Evolutionary conservation across 2,113 vertebrate species (phyloP).

Genomic region (Zosterops pallidus): DNA sequence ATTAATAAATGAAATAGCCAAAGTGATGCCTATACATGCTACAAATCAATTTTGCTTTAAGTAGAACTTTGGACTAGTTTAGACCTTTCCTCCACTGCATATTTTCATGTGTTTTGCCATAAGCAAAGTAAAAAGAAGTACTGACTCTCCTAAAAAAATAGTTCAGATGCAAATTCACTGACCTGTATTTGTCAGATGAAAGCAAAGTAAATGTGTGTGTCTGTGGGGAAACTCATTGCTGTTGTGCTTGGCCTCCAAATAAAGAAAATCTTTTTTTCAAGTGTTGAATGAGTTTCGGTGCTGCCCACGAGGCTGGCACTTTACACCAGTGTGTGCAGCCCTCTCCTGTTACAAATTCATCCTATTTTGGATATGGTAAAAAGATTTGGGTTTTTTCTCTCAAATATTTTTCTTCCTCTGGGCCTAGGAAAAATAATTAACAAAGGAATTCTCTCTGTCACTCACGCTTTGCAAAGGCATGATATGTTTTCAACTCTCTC

Average conservation of each 20-base stretch:
- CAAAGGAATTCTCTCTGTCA: neutral
- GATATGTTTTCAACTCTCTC: neutral
- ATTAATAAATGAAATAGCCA: neutral
- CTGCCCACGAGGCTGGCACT: neutral
- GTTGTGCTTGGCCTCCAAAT: constrained; percentile 45
- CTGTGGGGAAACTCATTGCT: neutral
- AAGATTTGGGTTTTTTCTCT: neutral
- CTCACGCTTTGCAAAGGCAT: neutral
- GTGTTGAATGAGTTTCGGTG: constrained; percentile 1
- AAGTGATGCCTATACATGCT: neutral
- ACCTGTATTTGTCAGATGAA: constrained; percentile 37
- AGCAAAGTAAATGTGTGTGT: neutral
- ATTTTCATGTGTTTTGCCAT: neutral
- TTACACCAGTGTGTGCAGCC: neutral
- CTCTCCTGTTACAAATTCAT: constrained; percentile 22
- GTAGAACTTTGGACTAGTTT: neutral
- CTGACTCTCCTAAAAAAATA: neutral
- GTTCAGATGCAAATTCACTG: neutral
- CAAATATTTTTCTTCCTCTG: constrained; percentile 50
- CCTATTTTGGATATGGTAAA: neutral
- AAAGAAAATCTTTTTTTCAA: constrained; percentile 26
- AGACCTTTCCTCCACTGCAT: neutral
- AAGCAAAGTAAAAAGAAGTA: neutral
- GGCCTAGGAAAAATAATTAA: constrained; percentile 35
- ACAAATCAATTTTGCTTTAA: neutral